These are phyloP conservation scores for Limnephilus auricula DNA, from an alignment of 2,888 invertebrate species.

Conservation along the genomic window DNA sequence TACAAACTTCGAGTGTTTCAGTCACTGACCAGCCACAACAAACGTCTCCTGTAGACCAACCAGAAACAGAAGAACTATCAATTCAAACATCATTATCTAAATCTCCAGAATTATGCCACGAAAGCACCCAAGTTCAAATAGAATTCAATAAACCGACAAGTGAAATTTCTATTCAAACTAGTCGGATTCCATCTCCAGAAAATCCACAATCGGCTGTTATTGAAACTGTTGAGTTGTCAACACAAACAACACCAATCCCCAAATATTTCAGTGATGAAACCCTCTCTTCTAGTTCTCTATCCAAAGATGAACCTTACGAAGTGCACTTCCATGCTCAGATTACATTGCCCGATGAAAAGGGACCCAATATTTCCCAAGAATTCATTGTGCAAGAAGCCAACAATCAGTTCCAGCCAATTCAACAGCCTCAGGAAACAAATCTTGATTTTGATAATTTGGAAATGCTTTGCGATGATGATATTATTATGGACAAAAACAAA, in stretches of 20 bases:
- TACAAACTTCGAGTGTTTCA: conserved; percentile 70
- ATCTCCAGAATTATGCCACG: conserved; percentile 63
- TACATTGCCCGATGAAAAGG: conserved; percentile 74
- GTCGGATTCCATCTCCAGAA: conserved; percentile 61
- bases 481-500: conserved; percentile 66
- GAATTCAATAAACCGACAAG: conserved; percentile 66
- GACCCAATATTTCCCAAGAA: conserved; percentile 68
- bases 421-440: conserved; percentile 69
- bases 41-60: conserved; percentile 58
- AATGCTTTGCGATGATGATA: conserved; percentile 66
- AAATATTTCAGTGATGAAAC: conserved; percentile 74
- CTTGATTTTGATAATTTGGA: conserved; percentile 58
- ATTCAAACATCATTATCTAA: conserved; percentile 69
- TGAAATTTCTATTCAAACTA: conserved; percentile 70
- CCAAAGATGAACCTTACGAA: conserved; percentile 78
- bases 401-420: conserved; percentile 68
- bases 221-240: conserved; percentile 71
- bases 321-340: conserved; percentile 80
- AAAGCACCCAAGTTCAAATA: conserved; percentile 59
- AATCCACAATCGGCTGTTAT: conserved; percentile 64
- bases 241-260: conserved; percentile 80
- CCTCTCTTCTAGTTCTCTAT: conserved; percentile 73
- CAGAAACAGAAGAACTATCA: conserved; percentile 68
- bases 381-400: conserved; percentile 67
- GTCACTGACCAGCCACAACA: conserved; percentile 68